These are phyloP conservation scores for Dipodomys spectabilis DNA, from an alignment of 2,113 vertebrate genomes.

Conservation along the genomic window DNA sequence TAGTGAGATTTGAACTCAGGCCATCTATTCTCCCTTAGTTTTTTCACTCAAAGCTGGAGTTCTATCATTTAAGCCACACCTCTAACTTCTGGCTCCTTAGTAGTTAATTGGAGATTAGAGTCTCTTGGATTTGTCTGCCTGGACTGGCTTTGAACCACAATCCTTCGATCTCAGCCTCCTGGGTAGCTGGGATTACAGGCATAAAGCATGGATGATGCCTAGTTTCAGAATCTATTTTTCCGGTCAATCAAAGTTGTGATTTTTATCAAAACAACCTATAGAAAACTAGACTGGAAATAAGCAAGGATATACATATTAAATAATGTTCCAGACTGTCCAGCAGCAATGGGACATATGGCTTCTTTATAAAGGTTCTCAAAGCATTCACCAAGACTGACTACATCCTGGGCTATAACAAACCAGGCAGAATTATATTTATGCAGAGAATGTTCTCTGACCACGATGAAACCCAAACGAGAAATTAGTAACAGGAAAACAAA, in stretches of 20 bases:
- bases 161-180: too few relatives aligned
- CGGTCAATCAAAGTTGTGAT: neutral
- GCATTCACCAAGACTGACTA: neutral
- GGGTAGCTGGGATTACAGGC: too few relatives aligned
- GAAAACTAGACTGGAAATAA: neutral
- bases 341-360: neutral
- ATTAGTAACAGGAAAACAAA: neutral
- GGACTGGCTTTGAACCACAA: too few relatives aligned
- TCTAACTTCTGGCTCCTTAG: too few relatives aligned
- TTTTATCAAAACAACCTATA: neutral
- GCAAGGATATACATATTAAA: neutral
- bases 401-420: neutral
- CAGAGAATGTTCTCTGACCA: neutral
- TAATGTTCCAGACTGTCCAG: neutral
- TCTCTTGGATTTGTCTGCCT: too few relatives aligned
- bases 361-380: neutral
- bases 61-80: too few relatives aligned
- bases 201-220: too few relatives aligned
- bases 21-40: too few relatives aligned
- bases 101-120: too few relatives aligned
- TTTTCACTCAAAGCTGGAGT: too few relatives aligned
- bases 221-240: neutral
- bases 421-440: neutral
- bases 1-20: too few relatives aligned
- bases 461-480: neutral